Base-by-base conservation (phyloP, 2,113 vertebrate genomes). In the Aix galericulata region DNA sequence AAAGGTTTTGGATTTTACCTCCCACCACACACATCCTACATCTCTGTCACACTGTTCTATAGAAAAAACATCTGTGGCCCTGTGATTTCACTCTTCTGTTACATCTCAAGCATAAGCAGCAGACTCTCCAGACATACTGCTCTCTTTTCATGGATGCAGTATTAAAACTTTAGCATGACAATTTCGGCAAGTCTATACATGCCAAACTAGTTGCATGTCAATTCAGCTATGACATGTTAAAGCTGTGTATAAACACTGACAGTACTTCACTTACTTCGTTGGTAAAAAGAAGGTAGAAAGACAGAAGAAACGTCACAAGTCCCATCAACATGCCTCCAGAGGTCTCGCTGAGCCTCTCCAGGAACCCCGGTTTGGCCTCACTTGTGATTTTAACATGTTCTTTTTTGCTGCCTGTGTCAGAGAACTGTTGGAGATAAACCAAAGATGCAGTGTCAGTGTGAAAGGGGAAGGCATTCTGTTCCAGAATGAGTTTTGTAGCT, bases 261-360 rank as follows among this genome's bases (percentile, higher is more conserved):
- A 23, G 6, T 9, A 64, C 6, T 58, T 56, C 32, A 95, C 94
- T 95, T 96, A 99, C 99, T 98, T 99, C 99, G 63, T 99, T 99
- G 77, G 98, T 99, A 91, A 99, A 99, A 77, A 99, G 98, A 74
- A 99, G 59, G 80, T 99, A 99, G 93, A 99, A 98, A 11, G 99
- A 99, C 22, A 99, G 93, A 62, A 98, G 97, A 89, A 99, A 99
- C 26, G 99, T 94, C 50, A 95, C 93, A 4, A 99, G 92, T 8
- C 99, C 99, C 63, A 99, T 68, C 50, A 98, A 62, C 96, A 99
- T 98, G 46, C 99, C 99, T 20, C 98, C 99, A 11, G 98, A 98
- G 9, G 99, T 99, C 88, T 99, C 98, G 6, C 99, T 97, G 34
- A 99, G 95, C 34, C 99, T 98, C 95, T 99, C 98, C 96, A 99